These are phyloP conservation scores for Centropus unirufus DNA, from an alignment of 2,113 vertebrate genomes.

Conservation along the genomic window DNA sequence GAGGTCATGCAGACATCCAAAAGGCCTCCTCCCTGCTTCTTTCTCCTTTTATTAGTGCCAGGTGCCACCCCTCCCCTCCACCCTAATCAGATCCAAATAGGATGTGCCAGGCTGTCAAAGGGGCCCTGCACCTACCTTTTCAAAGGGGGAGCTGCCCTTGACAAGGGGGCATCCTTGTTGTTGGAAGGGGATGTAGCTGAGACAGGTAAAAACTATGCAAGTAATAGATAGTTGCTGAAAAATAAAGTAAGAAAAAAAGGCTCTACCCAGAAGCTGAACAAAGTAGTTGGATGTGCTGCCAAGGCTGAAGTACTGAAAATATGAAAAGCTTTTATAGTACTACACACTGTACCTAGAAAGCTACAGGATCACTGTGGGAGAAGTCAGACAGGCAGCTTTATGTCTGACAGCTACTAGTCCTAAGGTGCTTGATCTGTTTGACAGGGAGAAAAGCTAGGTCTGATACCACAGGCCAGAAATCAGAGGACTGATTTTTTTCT, in stretches of 20 bases:
- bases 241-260: neutral
- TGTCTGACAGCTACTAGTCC: constrained; percentile 35
- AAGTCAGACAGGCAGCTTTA: neutral
- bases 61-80: neutral
- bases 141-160: neutral
- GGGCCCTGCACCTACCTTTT: neutral
- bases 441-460: constrained; percentile 3
- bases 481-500: constrained; percentile 55
- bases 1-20: neutral
- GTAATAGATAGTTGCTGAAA: neutral
- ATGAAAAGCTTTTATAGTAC: neutral
- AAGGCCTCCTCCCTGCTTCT: neutral
- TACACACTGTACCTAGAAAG: neutral
- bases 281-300: neutral
- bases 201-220: neutral
- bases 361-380: neutral
- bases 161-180: neutral
- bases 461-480: constrained; percentile 27
- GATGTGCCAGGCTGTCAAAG: neutral
- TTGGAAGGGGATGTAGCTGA: neutral
- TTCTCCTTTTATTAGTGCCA: neutral
- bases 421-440: constrained; percentile 20
- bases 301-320: neutral
- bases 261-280: neutral
- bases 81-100: neutral